A percentile compares a stretch with the other conserved stretches of the same genome.
Evolutionary conservation across 1,140 invertebrate genomes (phyloP).

Genomic region (Oscheius sp.): DNA sequence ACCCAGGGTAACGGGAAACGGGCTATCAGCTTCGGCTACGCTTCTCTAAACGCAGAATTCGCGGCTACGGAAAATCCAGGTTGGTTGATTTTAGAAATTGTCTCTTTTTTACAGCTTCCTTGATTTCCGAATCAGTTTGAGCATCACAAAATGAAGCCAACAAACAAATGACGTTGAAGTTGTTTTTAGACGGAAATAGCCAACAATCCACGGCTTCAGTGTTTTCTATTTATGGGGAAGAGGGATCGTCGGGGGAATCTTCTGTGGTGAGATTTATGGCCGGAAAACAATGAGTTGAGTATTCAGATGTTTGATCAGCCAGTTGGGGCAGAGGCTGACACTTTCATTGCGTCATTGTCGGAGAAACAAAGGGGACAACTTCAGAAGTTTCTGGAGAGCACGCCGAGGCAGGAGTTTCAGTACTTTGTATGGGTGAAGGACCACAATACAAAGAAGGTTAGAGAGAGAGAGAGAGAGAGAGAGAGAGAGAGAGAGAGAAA

Average conservation of each 20-base stretch:
- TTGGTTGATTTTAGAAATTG: too few species aligned
- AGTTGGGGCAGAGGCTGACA: slow-evolving; percentile 41
- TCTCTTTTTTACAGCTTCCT: too few species aligned
- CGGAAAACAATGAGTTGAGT: neutral
- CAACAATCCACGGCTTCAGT: neutral
- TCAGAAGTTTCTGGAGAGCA: slow-evolving; percentile 40
- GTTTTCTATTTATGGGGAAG: neutral
- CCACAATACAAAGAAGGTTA: too few species aligned
- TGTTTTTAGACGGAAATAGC: neutral
- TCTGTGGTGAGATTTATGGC: neutral
- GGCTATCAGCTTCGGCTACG: neutral
- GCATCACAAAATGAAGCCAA: neutral
- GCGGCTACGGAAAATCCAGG: too few species aligned
- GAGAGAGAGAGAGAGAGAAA: too few species aligned
- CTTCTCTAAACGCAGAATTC: neutral
- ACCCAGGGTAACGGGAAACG: neutral
- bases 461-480: neutral
- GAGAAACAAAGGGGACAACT: slow-evolving; percentile 37
- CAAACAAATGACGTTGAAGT: neutral
- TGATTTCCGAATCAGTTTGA: too few species aligned
- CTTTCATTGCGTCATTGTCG: slow-evolving; percentile 35
- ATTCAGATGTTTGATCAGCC: slow-evolving; percentile 33
- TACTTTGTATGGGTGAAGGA: slow-evolving; percentile 45
- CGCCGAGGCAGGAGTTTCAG: slow-evolving; percentile 41
- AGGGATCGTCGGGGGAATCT: neutral